Evolutionary conservation across 2,888 invertebrate species (phyloP), one percentile per base, ranked within the genome.

Genomic region (Epistrophe grossulariae): DNA sequence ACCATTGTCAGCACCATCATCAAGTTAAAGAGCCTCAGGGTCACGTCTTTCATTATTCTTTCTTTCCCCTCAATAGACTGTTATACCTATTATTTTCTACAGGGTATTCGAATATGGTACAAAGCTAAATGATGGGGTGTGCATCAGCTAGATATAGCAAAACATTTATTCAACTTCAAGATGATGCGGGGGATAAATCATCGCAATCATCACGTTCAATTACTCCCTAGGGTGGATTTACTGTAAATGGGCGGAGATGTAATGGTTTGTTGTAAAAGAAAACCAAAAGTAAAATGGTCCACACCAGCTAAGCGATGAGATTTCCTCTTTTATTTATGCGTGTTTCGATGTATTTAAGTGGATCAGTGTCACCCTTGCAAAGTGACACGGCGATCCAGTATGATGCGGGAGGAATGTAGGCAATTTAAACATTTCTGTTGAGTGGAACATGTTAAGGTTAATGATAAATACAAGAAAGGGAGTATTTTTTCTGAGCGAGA

Each of bases 171-270:
- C 62, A 35, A 66, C 76, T 50, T 70, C 48, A 81, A 40, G 60
- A 31, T 35, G 50, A 40, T 62, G 45, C 45, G 38, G 84, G 79
- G 88, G 79, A 77, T 84, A 88, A 88, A 88, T 88, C 88, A 88
- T 88, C 79, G 77, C 88, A 84, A 88, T 88, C 88, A 88, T 88
- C 88, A 84, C 84, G 88, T 84, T 88, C 88, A 88, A 88, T 88
- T 88, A 84, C 84, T 80, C 88, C 88, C 88, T 70, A 79, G 88
- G 88, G 88, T 88, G 88, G 83, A 88, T 88, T 88, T 88, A 83
- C 79, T 77, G 77, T 70, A 88, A 88, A 79, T 79, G 84, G 88
- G 79, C 73, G 88, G 88, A 73, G 88, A 88, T 80, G 79, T 88
- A 88, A 88, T 88, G 88, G 79, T 88, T 88, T 80, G 83, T 88